A percentile compares a stretch with the other conserved stretches of the same genome.
Evolutionary conservation across 1,140 invertebrate species (phyloP).

Genomic region (Reticulitermes speratus): DNA sequence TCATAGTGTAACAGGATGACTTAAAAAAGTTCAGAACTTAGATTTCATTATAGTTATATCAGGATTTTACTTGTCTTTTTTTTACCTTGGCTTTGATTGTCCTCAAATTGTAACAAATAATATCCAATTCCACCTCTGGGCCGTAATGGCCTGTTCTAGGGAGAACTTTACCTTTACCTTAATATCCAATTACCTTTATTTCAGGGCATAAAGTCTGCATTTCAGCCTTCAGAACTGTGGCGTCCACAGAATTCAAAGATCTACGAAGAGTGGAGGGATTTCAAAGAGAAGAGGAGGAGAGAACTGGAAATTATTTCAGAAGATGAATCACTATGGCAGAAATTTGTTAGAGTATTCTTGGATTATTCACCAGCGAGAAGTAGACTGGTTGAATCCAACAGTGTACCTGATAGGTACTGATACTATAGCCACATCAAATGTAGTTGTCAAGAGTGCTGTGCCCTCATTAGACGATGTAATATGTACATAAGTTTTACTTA

Average conservation of each 20-base stretch:
- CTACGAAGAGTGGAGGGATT: constrained; percentile 56
- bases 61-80: too few relatives aligned
- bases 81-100: neutral
- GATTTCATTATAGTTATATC: neutral
- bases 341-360: neutral
- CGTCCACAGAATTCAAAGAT: constrained; percentile 56
- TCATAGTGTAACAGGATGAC: neutral
- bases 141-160: too few relatives aligned
- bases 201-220: constrained; percentile 45
- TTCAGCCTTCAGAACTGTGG: constrained; percentile 56
- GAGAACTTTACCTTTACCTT: too few relatives aligned
- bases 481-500: too few relatives aligned
- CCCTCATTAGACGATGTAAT: too few relatives aligned
- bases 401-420: neutral
- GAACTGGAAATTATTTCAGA: neutral
- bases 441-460: too few relatives aligned
- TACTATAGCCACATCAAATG: too few relatives aligned
- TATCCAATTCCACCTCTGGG: too few relatives aligned
- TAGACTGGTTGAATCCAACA: neutral
- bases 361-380: neutral
- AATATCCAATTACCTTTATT: neutral
- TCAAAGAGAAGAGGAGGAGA: constrained; percentile 44
- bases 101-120: neutral
- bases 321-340: constrained; percentile 5
- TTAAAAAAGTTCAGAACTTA: neutral